Conservation (phyloP, 1,140 invertebrate genomes). For the Drosophila azteca region DNA sequence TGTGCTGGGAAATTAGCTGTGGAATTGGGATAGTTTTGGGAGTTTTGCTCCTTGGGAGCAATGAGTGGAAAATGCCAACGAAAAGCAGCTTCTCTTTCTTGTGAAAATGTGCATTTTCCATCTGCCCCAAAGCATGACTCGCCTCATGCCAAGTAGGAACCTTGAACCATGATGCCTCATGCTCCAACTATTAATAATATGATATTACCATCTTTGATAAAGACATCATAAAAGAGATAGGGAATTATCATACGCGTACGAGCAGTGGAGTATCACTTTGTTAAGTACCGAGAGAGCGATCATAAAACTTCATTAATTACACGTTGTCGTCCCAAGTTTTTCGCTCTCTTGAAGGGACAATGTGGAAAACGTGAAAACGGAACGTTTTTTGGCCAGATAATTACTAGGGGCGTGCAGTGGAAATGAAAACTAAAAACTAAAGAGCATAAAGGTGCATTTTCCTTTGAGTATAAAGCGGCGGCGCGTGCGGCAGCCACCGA, state of each 20-base stretch:
- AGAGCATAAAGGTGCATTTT: slow-evolving; percentile 58
- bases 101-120: slow-evolving; percentile 5
- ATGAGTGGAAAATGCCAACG: neutral
- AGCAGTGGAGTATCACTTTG: slow-evolving; percentile 4
- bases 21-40: too few relatives aligned
- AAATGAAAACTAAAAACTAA: slow-evolving; percentile 22
- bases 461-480: slow-evolving; percentile 11
- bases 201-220: slow-evolving; percentile 45
- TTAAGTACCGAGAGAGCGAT: slow-evolving; percentile 37
- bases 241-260: slow-evolving; percentile 55
- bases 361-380: slow-evolving; percentile 18
- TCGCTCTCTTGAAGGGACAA: slow-evolving; percentile 25
- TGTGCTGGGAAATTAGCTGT: slow-evolving; percentile 14
- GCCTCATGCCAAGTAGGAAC: slow-evolving; percentile 1
- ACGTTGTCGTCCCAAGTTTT: slow-evolving; percentile 43
- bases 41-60: neutral
- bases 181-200: slow-evolving; percentile 40
- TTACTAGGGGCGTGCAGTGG: slow-evolving; percentile 38
- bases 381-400: slow-evolving; percentile 46
- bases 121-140: slow-evolving; percentile 50
- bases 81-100: neutral
- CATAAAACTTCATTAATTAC: slow-evolving; percentile 68
- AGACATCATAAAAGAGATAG: slow-evolving; percentile 51
- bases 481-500: slow-evolving; percentile 37
- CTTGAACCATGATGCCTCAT: slow-evolving; percentile 16